phyloP scores from a whole-genome alignment of 2,113 vertebrate genomes.

The Ptilonorhynchus violaceus region DNA sequence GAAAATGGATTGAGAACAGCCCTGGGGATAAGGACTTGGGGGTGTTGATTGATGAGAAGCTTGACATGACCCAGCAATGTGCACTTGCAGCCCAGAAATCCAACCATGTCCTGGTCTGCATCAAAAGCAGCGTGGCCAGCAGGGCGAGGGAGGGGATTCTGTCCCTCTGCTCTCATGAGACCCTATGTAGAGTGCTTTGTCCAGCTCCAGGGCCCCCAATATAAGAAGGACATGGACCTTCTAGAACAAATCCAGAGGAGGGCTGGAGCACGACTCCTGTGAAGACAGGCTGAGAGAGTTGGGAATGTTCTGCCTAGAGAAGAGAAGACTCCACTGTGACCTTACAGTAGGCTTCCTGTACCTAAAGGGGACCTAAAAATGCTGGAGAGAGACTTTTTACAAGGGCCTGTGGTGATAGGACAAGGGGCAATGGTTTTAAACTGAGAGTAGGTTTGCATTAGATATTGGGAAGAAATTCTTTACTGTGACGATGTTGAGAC shows the following conservation, averaged over 20 bases:
- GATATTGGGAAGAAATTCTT: background rate
- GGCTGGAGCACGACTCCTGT: background rate
- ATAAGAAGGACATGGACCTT: background rate
- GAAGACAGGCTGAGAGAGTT: background rate
- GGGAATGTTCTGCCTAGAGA: background rate
- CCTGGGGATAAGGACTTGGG: background rate
- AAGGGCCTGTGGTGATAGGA: background rate
- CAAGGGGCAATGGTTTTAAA: background rate
- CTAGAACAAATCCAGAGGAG: background rate
- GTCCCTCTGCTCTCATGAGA: background rate
- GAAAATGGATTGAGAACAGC: background rate
- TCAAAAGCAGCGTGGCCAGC: background rate
- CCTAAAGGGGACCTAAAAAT: background rate
- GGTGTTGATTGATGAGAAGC: fast-evolving
- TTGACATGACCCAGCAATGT: background rate
- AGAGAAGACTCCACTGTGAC: background rate
- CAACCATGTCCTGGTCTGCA: fast-evolving
- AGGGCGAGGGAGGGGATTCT: background rate
- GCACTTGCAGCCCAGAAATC: background rate
- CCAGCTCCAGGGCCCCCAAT: background rate
- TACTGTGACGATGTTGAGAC: background rate
- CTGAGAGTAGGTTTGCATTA: background rate
- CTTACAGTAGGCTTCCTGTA: background rate
- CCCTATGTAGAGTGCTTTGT: background rate
- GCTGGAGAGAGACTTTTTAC: background rate